Evolutionary conservation across 2,113 vertebrate genomes (phyloP), one percentile per base, ranked within the genome.

Genomic region (Calonectris borealis): DNA sequence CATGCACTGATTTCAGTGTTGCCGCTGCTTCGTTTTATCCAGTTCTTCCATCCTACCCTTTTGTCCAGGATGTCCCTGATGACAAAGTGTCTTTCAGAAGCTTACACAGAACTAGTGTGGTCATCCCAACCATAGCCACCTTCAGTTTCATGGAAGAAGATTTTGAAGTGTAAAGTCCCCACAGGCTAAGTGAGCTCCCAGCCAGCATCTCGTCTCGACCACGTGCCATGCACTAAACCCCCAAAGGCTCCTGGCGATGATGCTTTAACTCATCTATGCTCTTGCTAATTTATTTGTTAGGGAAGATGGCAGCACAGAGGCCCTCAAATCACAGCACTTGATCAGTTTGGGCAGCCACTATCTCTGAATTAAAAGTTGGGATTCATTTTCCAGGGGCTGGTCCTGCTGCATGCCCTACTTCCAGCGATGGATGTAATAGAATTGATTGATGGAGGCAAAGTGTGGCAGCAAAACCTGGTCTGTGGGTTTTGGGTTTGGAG

Each of bases 311-410:
- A 93, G 86, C 26, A 44, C 16, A 27, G 79, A 84, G 90, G 70
- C 86, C 95, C 73, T 96, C 51, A 95, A 94, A 93, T 96, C 91
- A 89, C 96, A 95, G 52, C 91, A 88, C 86, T 96, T 97, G 71
- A 64, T 89, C 86, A 72, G 54, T 94, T 81, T 72, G 73, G 49
- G 92, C 81, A 91, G 77, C 84, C 55, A 7, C 64, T 58, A 2
- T 60, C 31, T 83, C 83, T 51, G 55, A 93, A 78, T 96, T 92
- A 87, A 92, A 90, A 94, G 89, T 69, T n/a, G 5, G 46, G 81
- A 84, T 95, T 88, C 13, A 18, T 97, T 96, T 96, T 97, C 69
- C 86, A 40, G 94, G 83, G 83, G 26, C 72, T 91, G 75, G 52
- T 69, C 77, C 48, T 9, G 69, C 91, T 52, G n/a, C 62, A 5